These are phyloP conservation scores for Lethenteron reissneri DNA, from an alignment of 2,113 vertebrate genomes.

Conservation along the genomic window DNA sequence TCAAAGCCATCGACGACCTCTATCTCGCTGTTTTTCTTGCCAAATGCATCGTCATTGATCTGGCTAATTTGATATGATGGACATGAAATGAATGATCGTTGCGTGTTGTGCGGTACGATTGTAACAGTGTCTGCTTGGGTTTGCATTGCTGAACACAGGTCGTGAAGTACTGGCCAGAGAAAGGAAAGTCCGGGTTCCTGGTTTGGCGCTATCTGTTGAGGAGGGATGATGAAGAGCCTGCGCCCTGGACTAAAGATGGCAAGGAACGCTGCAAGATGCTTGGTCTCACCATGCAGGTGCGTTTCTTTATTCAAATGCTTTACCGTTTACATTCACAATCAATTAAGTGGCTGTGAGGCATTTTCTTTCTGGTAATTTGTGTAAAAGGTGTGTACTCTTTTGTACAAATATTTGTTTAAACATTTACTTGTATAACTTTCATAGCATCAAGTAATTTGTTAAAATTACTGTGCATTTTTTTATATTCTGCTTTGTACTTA, in stretches of 20 bases:
- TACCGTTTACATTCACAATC: background rate
- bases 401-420: constrained; percentile 1
- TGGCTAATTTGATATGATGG: too few species aligned
- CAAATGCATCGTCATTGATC: too few species aligned
- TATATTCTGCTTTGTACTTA: constrained; percentile 4
- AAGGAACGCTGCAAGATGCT: constrained; percentile 75
- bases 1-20: background rate
- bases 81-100: too few species aligned
- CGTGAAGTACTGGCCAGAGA: constrained; percentile 84
- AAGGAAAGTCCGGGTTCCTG: constrained; percentile 77
- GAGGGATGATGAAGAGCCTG: constrained; percentile 64
- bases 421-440: background rate
- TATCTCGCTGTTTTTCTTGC: too few species aligned
- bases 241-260: constrained; percentile 77
- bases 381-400: background rate
- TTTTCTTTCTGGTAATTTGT: background rate
- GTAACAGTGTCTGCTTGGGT: too few species aligned
- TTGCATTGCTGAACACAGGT: constrained; percentile 25
- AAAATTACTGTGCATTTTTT: background rate
- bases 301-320: constrained; percentile 6
- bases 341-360: background rate
- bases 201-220: constrained; percentile 80
- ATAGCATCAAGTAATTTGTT: background rate
- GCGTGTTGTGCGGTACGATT: too few species aligned
- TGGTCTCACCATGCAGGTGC: constrained; percentile 71